Evolutionary conservation across 2,888 invertebrate genomes (phyloP).

Genomic region (Allolobophora icterica): DNA sequence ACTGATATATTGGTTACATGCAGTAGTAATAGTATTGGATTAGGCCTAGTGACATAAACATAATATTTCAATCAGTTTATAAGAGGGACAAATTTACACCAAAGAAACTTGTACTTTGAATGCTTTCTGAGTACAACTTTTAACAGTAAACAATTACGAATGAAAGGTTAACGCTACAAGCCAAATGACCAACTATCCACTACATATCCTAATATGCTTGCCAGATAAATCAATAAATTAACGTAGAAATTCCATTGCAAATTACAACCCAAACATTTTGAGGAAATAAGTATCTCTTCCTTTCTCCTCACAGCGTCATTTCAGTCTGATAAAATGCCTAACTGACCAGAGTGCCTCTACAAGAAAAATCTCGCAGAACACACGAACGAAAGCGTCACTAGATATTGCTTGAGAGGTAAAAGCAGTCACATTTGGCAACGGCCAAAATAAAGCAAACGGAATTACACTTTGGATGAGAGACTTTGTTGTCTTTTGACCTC

Average conservation of each 20-base stretch:
- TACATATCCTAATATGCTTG: too few species aligned
- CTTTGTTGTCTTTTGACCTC: neutral
- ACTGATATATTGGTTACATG: too few species aligned
- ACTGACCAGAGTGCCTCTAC: neutral
- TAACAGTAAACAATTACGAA: too few species aligned
- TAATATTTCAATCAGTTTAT: too few species aligned
- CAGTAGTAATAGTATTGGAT: too few species aligned
- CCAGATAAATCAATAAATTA: neutral
- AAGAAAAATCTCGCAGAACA: neutral
- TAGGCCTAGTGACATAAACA: too few species aligned
- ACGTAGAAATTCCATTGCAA: neutral
- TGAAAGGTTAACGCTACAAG: too few species aligned
- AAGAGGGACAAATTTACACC: too few species aligned
- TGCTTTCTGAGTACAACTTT: too few species aligned
- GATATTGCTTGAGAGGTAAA: constrained; percentile 9
- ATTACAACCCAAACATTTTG: neutral
- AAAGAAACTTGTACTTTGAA: too few species aligned
- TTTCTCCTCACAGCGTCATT: neutral
- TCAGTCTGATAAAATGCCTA: neutral
- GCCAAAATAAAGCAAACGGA: neutral
- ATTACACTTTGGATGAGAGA: neutral
- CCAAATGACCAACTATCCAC: too few species aligned
- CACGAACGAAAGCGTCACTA: neutral
- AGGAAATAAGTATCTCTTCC: neutral
- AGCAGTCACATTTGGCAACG: neutral